Evolutionary conservation across 2,888 invertebrate genomes (phyloP).

Genomic region (Dendrolimus houi): DNA sequence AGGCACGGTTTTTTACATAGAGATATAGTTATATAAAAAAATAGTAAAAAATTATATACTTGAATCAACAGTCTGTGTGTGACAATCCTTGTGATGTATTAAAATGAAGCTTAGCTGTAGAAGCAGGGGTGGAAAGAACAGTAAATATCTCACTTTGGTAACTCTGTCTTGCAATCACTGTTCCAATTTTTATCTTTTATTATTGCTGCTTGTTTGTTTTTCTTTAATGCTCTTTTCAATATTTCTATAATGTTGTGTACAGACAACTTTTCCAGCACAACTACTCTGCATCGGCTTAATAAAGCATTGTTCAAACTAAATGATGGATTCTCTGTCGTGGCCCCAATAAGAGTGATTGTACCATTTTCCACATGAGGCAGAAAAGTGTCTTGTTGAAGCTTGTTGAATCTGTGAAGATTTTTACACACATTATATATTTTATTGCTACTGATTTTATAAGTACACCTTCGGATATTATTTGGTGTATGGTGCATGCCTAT

Average conservation of each 20-base stretch:
- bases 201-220: constrained; percentile 33
- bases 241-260: constrained; percentile 77
- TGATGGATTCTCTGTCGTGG: constrained; percentile 93
- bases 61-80: too few species aligned
- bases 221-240: constrained; percentile 74
- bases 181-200: constrained; percentile 4
- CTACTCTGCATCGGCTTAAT: constrained; percentile 85
- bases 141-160: too few species aligned
- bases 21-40: too few species aligned
- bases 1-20: too few species aligned
- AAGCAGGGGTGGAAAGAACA: too few species aligned
- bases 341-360: constrained; percentile 85
- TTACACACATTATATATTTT: too few species aligned
- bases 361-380: constrained; percentile 88
- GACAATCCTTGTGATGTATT: too few species aligned
- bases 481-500: too few species aligned
- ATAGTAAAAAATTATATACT: too few species aligned
- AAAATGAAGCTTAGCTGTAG: too few species aligned
- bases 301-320: constrained; percentile 88
- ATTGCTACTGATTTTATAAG: background rate
- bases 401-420: constrained; percentile 79
- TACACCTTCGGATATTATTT: too few species aligned
- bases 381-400: constrained; percentile 89
- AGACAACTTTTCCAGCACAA: constrained; percentile 83
- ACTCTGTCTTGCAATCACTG: background rate